Evolutionary conservation across 37 sponge, comb jelly and placozoan species (phyloP), one percentile per base, ranked within the genome.

Genomic region (Aplysina aerophoba): DNA sequence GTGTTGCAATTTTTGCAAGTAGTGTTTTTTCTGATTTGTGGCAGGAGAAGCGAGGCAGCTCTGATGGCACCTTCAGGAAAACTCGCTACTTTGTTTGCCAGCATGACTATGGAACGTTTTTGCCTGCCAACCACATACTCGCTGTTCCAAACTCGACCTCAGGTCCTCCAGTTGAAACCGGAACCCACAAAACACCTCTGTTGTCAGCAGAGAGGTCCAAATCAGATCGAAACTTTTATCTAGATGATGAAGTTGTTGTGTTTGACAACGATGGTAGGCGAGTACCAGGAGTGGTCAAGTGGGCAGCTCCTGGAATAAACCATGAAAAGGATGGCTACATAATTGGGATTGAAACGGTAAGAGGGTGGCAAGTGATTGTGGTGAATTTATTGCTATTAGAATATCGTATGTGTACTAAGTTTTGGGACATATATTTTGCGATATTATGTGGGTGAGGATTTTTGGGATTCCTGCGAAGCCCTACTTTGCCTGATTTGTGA

Each of bases 331-430:
- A 71, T 1, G 2, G 37, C 30, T 8, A 75, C 53, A 36, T 75
- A 5, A 75, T 75, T 75, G 78, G 78, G 1, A 41, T 75, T 53
- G 78, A 75, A 36, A 22, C 54, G 20, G 78, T 36, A 17, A 36
- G 31, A 50, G 16, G 15, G 39, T 35, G 37, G 36, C 37, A 6
- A 8, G 50, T 44, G n/a, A n/a, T n/a, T n/a, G n/a, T n/a, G n/a
- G n/a, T n/a, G n/a, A n/a, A n/a, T n/a, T n/a, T n/a, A n/a, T n/a
- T n/a, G n/a, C n/a, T n/a, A n/a, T n/a, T n/a, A n/a, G n/a, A n/a
- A n/a, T n/a, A n/a, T n/a, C n/a, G n/a, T n/a, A n/a, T n/a, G n/a
- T n/a, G n/a, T n/a, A n/a, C n/a, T n/a, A n/a, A n/a, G n/a, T n/a
- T n/a, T n/a, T n/a, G n/a, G n/a, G n/a, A n/a, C n/a, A n/a, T n/a